Evolutionary conservation across 2,888 invertebrate species (phyloP).

Genomic region (Pristionchus entomophagus): DNA sequence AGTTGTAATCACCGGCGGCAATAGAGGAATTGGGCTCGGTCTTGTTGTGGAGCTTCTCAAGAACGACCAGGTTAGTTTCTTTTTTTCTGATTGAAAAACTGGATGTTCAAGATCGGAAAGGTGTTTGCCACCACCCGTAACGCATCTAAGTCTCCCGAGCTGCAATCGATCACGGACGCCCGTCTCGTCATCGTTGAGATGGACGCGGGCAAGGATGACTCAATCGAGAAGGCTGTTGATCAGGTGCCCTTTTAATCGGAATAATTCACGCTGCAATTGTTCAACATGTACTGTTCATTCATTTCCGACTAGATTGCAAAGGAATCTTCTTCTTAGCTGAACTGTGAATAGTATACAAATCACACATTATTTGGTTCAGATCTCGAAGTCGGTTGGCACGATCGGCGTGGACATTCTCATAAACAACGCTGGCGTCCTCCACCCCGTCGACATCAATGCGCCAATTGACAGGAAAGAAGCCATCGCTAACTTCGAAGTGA

Average conservation of each 20-base stretch:
- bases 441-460: neutral
- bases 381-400: neutral
- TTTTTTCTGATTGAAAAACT: no score
- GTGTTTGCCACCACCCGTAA: constrained; percentile 19
- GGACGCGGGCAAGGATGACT: neutral
- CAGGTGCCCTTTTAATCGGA: neutral
- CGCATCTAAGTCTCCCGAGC: constrained; percentile 23
- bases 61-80: neutral
- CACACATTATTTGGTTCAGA: neutral
- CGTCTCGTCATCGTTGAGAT: constrained; percentile 32
- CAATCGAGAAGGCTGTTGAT: neutral
- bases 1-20: constrained; percentile 11
- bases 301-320: neutral
- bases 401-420: neutral
- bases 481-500: neutral
- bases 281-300: neutral
- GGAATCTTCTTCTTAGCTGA: no score
- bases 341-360: neutral
- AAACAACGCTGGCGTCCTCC: neutral
- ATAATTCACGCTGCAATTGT: no score
- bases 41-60: constrained; percentile 24
- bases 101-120: neutral
- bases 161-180: neutral
- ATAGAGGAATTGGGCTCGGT: constrained; percentile 22
- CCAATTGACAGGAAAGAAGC: neutral